Conservation (phyloP, 2,888 invertebrate species). For the Thereva nobilitata region DNA sequence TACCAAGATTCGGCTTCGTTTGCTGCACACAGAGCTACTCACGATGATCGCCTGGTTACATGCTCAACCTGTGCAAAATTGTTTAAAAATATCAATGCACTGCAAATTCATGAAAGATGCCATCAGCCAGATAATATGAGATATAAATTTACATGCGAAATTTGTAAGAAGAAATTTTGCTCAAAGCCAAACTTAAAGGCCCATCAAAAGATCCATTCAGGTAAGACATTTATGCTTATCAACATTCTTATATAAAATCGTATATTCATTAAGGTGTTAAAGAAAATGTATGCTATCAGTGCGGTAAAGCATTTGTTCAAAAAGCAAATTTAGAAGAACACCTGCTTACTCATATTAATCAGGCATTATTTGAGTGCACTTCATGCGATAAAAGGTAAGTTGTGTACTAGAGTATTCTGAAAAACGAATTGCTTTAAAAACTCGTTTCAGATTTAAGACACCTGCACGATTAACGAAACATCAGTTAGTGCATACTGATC, state of each 20-base stretch:
- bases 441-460: slow-evolving; percentile 48
- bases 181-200: slow-evolving; percentile 44
- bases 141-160: slow-evolving; percentile 40
- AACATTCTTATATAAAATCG: background rate
- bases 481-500: slow-evolving; percentile 63
- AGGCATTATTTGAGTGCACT: slow-evolving; percentile 58
- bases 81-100: slow-evolving; percentile 43
- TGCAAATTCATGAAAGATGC: slow-evolving; percentile 45
- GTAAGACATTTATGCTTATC: slow-evolving; percentile 40
- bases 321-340: slow-evolving; percentile 61
- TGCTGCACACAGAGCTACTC: slow-evolving; percentile 43
- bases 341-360: slow-evolving; percentile 59
- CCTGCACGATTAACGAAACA: slow-evolving; percentile 54
- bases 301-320: slow-evolving; percentile 60
- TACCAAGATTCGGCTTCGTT: slow-evolving; percentile 40
- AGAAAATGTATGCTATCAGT: slow-evolving; percentile 58
- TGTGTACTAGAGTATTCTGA: background rate
- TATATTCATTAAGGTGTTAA: slow-evolving; percentile 43
- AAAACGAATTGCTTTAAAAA: background rate
- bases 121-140: slow-evolving; percentile 43
- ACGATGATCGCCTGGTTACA: slow-evolving; percentile 34
- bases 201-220: slow-evolving; percentile 47
- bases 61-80: slow-evolving; percentile 48
- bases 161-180: slow-evolving; percentile 45
- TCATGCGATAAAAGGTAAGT: slow-evolving; percentile 56